Evolutionary conservation across 2,797 vertebrate species (phyloP), one percentile per base, ranked within the genome.

Genomic region (Gallinago nigripennis): DNA sequence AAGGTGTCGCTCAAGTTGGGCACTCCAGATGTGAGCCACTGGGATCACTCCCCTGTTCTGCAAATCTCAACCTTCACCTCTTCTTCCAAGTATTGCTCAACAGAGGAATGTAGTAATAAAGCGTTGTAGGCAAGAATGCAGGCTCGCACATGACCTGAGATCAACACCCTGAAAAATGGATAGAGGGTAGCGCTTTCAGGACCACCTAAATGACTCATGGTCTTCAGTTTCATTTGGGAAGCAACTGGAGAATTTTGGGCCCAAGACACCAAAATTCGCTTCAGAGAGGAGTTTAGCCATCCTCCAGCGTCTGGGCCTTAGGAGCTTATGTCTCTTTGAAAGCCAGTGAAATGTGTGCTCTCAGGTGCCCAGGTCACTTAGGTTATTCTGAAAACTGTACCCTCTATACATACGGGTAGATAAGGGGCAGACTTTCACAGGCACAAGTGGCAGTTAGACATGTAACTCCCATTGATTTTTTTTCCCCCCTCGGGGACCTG

Each of bases 341-440:
- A 95, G 68, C 86, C 81, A 75, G 88, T 57, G 72, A 83, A 75
- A 85, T 9, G 27, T 3, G 5, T 45, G 61, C 68, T 95, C 75
- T 92, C 70, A 87, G 46, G 64, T 14, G 45, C 58, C 60, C 71
- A 15, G 0, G 30, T 96, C 94, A 94, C 94, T 97, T 96, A 95
- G 91, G 95, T 92, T 88, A 85, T 90, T 94, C 95, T 96, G 96
- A 97, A 96, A 97, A 94, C 91, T 71, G 72, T 97, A 96, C 84
- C 79, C 78, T 90, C 87, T 73, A 95, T 94, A 93, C 94, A 95
- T 85, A 93, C 33, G 72, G 92, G 93, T 95, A 94, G 85, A 27
- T 73, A 64, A 81, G 92, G 97, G 93, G 94, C 95, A 97, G 95
- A 98, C 96, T 97, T 96, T 95, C 97, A 93, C 93, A 98, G 96